phyloP scores from a whole-genome alignment of 2,888 invertebrate species.

The Lapara coniferarum region DNA sequence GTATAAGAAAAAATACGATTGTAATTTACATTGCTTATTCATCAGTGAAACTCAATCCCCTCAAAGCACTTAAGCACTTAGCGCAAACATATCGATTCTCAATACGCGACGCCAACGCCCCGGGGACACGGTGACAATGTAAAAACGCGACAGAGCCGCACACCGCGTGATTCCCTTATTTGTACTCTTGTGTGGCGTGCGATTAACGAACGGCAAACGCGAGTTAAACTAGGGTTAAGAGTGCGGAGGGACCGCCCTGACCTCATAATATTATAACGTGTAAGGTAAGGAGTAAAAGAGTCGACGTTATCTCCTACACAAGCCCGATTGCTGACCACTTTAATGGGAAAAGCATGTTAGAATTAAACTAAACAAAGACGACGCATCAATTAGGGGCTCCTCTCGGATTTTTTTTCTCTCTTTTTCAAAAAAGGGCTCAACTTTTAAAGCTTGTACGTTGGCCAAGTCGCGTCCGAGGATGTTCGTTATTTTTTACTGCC shows the following conservation, averaged over 20 bases:
- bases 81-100: constrained; percentile 80
- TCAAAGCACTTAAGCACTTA: constrained; percentile 81
- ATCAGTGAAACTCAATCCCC: constrained; percentile 75
- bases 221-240: constrained; percentile 75
- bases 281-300: constrained; percentile 82
- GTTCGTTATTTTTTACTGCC: constrained; percentile 77
- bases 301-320: constrained; percentile 78
- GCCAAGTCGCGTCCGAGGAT: constrained; percentile 67
- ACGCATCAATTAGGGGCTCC: constrained; percentile 83
- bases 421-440: constrained; percentile 74
- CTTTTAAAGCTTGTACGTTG: constrained; percentile 77
- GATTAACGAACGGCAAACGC: constrained; percentile 53
- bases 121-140: constrained; percentile 74
- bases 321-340: constrained; percentile 81
- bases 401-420: constrained; percentile 64
- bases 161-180: constrained; percentile 71
- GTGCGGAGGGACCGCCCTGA: constrained; percentile 57
- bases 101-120: constrained; percentile 69
- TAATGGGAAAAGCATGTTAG: constrained; percentile 85
- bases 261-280: constrained; percentile 81
- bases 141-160: constrained; percentile 71
- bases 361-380: constrained; percentile 85
- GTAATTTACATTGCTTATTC: constrained; percentile 73
- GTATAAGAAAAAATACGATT: constrained; percentile 37
- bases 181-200: constrained; percentile 63